phyloP scores from a whole-genome alignment of 2,797 vertebrate species.

The Allobates femoralis region DNA sequence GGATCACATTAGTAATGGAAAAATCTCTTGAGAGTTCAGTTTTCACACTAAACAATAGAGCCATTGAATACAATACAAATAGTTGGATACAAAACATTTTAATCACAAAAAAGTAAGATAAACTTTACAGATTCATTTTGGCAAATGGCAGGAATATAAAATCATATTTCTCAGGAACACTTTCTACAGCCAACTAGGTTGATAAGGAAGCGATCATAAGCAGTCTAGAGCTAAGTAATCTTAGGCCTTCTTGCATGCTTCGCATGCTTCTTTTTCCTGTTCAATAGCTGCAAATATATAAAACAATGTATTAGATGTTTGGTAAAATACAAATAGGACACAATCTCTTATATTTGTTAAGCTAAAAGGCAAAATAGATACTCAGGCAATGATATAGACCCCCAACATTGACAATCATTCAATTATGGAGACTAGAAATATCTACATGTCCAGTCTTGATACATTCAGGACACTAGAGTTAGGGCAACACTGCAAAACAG shows the following conservation, averaged over 20 bases:
- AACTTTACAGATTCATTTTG: background rate
- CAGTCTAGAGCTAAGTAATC: background rate
- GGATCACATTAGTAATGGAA: too few relatives aligned
- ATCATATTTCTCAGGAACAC: background rate
- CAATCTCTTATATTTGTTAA: background rate
- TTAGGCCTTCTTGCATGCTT: slow-evolving; percentile 72
- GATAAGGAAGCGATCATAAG: background rate
- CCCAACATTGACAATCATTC: too few relatives aligned
- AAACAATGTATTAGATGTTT: background rate
- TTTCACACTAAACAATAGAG: too few relatives aligned
- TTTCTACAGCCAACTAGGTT: background rate
- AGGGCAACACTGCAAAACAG: too few relatives aligned
- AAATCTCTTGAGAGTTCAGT: too few relatives aligned
- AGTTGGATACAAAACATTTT: slow-evolving; percentile 24
- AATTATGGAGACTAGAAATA: too few relatives aligned
- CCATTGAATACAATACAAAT: background rate
- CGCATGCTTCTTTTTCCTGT: slow-evolving; percentile 73
- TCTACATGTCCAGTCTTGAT: too few relatives aligned
- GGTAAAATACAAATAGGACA: background rate
- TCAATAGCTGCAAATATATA: slow-evolving; percentile 47
- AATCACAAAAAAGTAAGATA: background rate
- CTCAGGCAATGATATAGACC: too few relatives aligned
- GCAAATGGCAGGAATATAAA: background rate
- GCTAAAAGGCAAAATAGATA: background rate
- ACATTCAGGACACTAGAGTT: too few relatives aligned